Percentiles rank a stretch among this genome's conserved stretches.
phyloP scores from a whole-genome alignment of 2,888 invertebrate species.

The Pseudoips prasinana region DNA sequence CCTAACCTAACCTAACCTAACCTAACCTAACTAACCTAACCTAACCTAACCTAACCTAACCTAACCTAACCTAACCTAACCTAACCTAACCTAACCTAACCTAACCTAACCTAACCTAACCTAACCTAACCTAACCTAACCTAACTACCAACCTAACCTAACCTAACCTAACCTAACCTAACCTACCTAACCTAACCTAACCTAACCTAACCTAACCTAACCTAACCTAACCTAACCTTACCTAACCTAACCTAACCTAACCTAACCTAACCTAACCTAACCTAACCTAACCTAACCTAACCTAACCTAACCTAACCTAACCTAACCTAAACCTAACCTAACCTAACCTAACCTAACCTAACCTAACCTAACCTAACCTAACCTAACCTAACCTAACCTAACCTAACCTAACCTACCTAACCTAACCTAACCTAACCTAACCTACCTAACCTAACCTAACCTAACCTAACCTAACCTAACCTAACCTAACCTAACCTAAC shows the following conservation, averaged over 20 bases:
- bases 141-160: too few species aligned
- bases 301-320: slow-evolving; percentile 29
- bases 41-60: slow-evolving; percentile 21
- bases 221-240: slow-evolving; percentile 23
- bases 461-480: slow-evolving; percentile 22
- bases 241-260: slow-evolving; percentile 25
- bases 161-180: too few species aligned
- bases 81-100: slow-evolving; percentile 24
- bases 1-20: slow-evolving; percentile 21
- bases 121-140: slow-evolving; percentile 30
- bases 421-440: too few species aligned
- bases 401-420: too few species aligned
- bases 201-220: slow-evolving; percentile 21
- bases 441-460: too few species aligned
- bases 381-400: slow-evolving; percentile 28
- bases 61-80: slow-evolving; percentile 22
- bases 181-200: slow-evolving; percentile 28
- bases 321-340: slow-evolving; percentile 24
- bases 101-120: slow-evolving; percentile 26
- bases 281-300: slow-evolving; percentile 23
- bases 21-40: slow-evolving; percentile 21
- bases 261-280: slow-evolving; percentile 26
- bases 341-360: slow-evolving; percentile 27
- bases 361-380: slow-evolving; percentile 29
- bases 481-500: too few species aligned